Percentiles rank a stretch among this genome's conserved stretches.
phyloP scores from a whole-genome alignment of 2,113 vertebrate species.

The Riparia riparia region DNA sequence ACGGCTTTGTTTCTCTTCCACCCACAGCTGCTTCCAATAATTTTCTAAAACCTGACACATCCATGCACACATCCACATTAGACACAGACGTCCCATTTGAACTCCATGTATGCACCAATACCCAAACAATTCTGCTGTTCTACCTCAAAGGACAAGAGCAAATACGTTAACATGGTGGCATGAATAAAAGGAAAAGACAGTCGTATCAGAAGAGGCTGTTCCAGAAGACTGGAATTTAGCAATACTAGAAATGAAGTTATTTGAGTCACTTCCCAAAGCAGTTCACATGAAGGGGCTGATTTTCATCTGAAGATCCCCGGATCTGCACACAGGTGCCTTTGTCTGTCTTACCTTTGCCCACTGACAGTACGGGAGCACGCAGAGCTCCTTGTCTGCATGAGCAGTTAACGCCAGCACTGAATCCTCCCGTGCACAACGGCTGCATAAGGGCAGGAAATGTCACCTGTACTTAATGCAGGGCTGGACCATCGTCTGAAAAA shows the following conservation, averaged over 20 bases:
- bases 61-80: background rate
- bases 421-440: background rate
- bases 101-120: background rate
- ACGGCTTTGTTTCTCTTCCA: slow-evolving; percentile 67
- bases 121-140: slow-evolving; percentile 4
- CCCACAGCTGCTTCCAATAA: slow-evolving; percentile 69
- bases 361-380: background rate
- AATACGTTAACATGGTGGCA: background rate
- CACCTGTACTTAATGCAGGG: background rate
- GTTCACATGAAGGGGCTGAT: background rate
- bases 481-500: background rate
- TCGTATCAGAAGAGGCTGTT: background rate
- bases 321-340: background rate
- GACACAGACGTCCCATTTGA: background rate
- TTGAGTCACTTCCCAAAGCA: background rate
- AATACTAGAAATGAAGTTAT: background rate
- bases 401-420: background rate
- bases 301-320: background rate
- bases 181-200: background rate
- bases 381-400: background rate
- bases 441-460: background rate
- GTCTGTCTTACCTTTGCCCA: background rate
- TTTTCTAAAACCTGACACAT: slow-evolving; percentile 42
- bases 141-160: background rate
- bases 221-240: background rate